phyloP scores from a whole-genome alignment of 2,888 invertebrate species.

The Nineta flava region DNA sequence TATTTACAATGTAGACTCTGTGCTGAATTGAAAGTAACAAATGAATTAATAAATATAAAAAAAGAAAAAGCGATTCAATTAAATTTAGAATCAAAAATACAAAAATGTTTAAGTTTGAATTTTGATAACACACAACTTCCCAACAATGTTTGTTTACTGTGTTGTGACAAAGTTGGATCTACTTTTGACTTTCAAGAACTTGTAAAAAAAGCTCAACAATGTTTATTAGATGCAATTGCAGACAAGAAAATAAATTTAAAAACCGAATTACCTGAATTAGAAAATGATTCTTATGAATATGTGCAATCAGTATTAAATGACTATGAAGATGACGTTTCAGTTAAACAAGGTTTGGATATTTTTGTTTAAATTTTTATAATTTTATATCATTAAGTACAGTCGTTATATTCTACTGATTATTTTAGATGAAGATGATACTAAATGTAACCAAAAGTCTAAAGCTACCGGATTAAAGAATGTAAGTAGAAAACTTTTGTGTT shows the following conservation, averaged over 20 bases:
- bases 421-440: too few species aligned
- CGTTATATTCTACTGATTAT: too few species aligned
- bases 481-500: too few species aligned
- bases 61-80: constrained; percentile 16
- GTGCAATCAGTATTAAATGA: neutral
- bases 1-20: constrained; percentile 23
- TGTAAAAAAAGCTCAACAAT: constrained; percentile 25
- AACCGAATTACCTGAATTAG: neutral
- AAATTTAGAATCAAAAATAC: constrained; percentile 20
- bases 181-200: constrained; percentile 25
- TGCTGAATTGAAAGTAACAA: constrained; percentile 19
- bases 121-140: constrained; percentile 19
- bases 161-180: constrained; percentile 23
- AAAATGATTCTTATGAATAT: neutral
- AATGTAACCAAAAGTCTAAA: too few species aligned
- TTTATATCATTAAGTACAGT: too few species aligned
- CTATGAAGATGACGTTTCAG: neutral
- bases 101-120: constrained; percentile 13
- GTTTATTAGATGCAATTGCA: constrained; percentile 13
- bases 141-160: constrained; percentile 22
- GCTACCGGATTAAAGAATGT: too few species aligned
- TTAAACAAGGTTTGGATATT: too few species aligned
- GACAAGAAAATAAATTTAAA: neutral
- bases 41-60: constrained; percentile 20
- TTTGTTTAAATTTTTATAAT: too few species aligned